A percentile compares a stretch with the other conserved stretches of the same genome.
These are phyloP conservation scores for Mirza zaza DNA, from an alignment of 2,113 vertebrate species.

Conservation along the genomic window DNA sequence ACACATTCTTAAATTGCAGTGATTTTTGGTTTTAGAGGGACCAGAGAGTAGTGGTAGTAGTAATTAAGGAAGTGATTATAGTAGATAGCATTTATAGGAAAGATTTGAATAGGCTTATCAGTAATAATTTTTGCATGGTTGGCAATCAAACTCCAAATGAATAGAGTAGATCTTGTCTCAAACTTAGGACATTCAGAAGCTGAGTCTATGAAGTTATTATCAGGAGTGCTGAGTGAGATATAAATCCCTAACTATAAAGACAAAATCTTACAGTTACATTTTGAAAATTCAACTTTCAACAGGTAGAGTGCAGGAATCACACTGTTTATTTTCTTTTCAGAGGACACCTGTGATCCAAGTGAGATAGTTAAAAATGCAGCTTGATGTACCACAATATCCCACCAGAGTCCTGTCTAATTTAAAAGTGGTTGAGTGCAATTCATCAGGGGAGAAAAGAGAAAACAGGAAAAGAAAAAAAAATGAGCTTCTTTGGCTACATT, in stretches of 20 bases:
- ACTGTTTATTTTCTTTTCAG: neutral
- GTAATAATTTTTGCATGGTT: constrained; percentile 22
- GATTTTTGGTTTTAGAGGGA: constrained; percentile 2
- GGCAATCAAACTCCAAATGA: constrained; percentile 37
- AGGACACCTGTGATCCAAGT: constrained; percentile 5
- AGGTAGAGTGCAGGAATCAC: constrained; percentile 5
- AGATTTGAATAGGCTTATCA: constrained; percentile 19
- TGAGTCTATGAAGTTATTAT: constrained; percentile 41
- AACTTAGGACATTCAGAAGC: constrained; percentile 21
- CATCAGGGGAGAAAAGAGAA: constrained; percentile 4
- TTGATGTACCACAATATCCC: neutral
- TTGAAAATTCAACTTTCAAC: constrained; percentile 51
- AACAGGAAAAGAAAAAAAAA: constrained; percentile 34
- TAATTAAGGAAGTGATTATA: constrained; percentile 20
- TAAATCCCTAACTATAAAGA: neutral
- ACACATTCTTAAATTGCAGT: neutral
- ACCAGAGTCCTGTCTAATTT: neutral
- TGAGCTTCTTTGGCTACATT: constrained; percentile 39
- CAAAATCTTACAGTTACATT: neutral
- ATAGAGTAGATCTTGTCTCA: constrained; percentile 21
- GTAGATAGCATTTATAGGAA: constrained; percentile 9
- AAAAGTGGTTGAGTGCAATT: neutral
- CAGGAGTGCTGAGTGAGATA: neutral
- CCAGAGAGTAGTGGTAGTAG: neutral
- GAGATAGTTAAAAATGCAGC: neutral